Conservation (phyloP, 1,140 invertebrate species). For the Ladona fulva region DNA sequence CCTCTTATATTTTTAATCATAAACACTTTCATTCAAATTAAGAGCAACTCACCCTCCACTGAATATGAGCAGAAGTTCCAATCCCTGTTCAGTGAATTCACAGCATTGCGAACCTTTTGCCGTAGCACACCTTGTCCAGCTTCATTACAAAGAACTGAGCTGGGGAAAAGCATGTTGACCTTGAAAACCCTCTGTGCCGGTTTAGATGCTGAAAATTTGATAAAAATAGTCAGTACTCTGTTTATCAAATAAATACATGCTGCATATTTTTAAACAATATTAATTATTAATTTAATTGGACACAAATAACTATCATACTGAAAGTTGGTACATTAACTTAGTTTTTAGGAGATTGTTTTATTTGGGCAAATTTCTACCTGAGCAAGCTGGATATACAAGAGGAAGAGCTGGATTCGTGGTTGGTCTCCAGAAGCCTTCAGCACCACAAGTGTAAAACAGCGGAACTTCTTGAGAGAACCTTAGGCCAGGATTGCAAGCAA, state of each 20-base stretch:
- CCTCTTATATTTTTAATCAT: too few relatives aligned
- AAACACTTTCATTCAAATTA: too few relatives aligned
- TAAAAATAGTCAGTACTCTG: conserved; percentile 20
- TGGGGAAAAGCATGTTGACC: conserved; percentile 87
- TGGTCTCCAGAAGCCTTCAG: conserved; percentile 92
- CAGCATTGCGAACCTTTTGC: conserved; percentile 75
- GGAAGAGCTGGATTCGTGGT: conserved; percentile 66
- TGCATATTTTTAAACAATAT: background rate
- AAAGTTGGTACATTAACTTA: too few relatives aligned
- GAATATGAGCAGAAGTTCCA: conserved; percentile 91
- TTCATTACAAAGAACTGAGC: conserved; percentile 86
- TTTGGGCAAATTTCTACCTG: conserved; percentile 44
- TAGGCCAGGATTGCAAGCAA: conserved; percentile 73
- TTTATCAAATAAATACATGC: background rate
- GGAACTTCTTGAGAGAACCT: conserved; percentile 85
- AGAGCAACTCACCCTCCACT: conserved; percentile 52
- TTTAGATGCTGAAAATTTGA: conserved; percentile 51
- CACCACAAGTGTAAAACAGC: conserved; percentile 91
- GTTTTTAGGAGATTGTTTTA: too few relatives aligned
- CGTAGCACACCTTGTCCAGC: conserved; percentile 84
- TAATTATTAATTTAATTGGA: background rate
- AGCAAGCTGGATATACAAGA: conserved; percentile 82
- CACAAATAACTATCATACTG: too few relatives aligned
- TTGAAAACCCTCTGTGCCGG: conserved; percentile 86
- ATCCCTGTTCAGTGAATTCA: conserved; percentile 80